phyloP scores from a whole-genome alignment of 2,797 vertebrate genomes.

The Enteromius unitaeniatus region DNA sequence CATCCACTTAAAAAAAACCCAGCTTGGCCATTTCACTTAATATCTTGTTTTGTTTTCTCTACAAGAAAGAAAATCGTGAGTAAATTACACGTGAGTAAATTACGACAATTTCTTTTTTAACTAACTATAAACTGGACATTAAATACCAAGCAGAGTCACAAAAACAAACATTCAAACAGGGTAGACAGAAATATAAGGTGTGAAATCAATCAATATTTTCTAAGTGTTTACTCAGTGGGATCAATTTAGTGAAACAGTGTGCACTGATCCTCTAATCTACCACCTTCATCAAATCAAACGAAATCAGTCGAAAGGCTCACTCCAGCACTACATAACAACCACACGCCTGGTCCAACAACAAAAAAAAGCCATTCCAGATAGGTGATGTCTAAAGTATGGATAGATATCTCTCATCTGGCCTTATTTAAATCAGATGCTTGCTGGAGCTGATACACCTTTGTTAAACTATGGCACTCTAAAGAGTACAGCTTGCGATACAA shows the following conservation, averaged over 20 bases:
- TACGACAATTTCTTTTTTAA: not conserved
- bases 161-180: not conserved
- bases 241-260: constrained; percentile 15
- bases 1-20: not conserved
- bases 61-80: not conserved
- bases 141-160: not conserved
- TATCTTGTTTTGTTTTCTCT: not conserved
- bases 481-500: not conserved
- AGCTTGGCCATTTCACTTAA: not conserved
- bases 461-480: not conserved
- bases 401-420: not conserved
- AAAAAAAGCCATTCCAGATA: not conserved
- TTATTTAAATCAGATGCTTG: constrained; percentile 1
- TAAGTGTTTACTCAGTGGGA: constrained; percentile 9
- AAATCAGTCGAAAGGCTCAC: not conserved
- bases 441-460: not conserved
- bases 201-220: constrained; percentile 10
- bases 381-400: not conserved
- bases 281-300: not conserved
- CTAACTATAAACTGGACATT: not conserved
- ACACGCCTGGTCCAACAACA: constrained; percentile 1
- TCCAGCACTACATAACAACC: not conserved
- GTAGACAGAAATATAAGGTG: not conserved
- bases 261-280: constrained; percentile 4
- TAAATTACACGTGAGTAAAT: not conserved